phyloP scores from a whole-genome alignment of 2,113 vertebrate species.

The Mastomys coucha region DNA sequence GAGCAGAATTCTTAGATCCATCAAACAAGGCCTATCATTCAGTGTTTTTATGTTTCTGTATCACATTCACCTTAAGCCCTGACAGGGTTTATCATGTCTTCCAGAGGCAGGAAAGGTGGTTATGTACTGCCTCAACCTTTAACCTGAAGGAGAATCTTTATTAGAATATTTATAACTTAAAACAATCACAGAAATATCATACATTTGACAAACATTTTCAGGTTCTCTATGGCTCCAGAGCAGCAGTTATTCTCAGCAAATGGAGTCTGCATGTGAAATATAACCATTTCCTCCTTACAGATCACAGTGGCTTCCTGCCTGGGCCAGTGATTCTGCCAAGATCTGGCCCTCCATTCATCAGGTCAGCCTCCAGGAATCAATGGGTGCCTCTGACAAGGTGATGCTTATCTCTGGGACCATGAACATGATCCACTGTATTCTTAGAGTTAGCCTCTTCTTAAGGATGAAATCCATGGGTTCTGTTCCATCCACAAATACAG shows the following conservation, averaged over 20 bases:
- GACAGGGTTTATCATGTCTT: not conserved
- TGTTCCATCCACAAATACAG: not conserved
- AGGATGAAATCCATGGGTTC: not conserved
- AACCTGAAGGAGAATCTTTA: not conserved
- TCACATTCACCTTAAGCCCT: not conserved
- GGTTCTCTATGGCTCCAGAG: not conserved
- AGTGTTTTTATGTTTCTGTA: not conserved
- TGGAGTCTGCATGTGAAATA: not conserved
- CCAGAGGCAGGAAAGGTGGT: not conserved
- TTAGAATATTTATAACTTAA: not conserved
- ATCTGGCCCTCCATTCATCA: too few relatives aligned
- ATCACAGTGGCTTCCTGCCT: not conserved
- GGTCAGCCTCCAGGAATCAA: not conserved
- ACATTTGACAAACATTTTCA: not conserved
- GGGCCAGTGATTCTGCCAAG: not conserved
- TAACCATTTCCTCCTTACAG: not conserved
- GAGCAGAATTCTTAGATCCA: not conserved
- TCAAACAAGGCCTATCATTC: not conserved
- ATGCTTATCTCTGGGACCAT: too few relatives aligned
- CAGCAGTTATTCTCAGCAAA: not conserved
- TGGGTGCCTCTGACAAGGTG: too few relatives aligned
- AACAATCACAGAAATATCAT: not conserved
- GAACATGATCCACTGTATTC: not conserved
- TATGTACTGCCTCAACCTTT: not conserved
- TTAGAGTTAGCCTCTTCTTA: not conserved